phyloP scores from a whole-genome alignment of 1,140 invertebrate genomes.

The Cydia pomonella region DNA sequence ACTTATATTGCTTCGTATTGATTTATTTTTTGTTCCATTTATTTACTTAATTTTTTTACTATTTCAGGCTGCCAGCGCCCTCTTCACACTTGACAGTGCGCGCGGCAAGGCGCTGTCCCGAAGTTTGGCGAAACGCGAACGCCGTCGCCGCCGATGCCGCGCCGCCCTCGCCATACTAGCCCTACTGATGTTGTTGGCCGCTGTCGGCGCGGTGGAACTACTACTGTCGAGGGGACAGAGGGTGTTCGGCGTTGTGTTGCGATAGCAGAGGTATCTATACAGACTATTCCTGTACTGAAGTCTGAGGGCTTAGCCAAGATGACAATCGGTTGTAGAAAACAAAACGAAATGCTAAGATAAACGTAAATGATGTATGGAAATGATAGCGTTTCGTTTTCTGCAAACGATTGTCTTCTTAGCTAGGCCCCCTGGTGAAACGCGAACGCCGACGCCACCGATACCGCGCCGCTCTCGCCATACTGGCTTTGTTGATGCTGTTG shows the following conservation, averaged over 20 bases:
- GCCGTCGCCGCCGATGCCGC: slow-evolving; percentile 57
- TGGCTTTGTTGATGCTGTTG: slow-evolving; percentile 60
- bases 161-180: slow-evolving; percentile 56
- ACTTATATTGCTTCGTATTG: neutral
- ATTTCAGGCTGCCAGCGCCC: slow-evolving; percentile 69
- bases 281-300: slow-evolving; percentile 45
- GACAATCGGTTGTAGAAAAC: too few relatives aligned
- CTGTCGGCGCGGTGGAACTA: slow-evolving; percentile 66
- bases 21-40: neutral
- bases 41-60: slow-evolving; percentile 13
- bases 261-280: slow-evolving; percentile 33
- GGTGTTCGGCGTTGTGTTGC: slow-evolving; percentile 65
- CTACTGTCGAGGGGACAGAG: slow-evolving; percentile 68
- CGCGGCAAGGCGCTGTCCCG: slow-evolving; percentile 61
- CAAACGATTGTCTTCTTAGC: too few relatives aligned
- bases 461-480: slow-evolving; percentile 52
- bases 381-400: too few relatives aligned
- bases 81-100: slow-evolving; percentile 69
- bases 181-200: slow-evolving; percentile 59
- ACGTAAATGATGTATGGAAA: too few relatives aligned
- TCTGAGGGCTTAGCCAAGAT: too few relatives aligned
- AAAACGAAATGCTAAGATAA: too few relatives aligned
- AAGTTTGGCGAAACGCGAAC: slow-evolving; percentile 56
- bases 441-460: slow-evolving; percentile 58
- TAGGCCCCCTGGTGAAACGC: slow-evolving; percentile 52